phyloP scores from a whole-genome alignment of 2,888 invertebrate genomes.

The Yponomeuta plumbellus region DNA sequence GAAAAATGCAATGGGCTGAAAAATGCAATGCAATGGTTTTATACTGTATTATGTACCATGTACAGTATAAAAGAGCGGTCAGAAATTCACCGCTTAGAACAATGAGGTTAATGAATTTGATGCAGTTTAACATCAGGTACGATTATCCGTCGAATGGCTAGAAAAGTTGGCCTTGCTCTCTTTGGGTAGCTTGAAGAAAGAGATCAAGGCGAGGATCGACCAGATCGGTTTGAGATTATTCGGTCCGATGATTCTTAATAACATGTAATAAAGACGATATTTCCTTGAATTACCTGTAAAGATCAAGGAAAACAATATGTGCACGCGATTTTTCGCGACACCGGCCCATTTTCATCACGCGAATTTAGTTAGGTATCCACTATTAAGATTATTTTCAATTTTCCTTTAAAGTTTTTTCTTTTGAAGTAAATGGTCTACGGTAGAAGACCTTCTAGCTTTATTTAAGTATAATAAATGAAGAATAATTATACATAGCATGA shows the following conservation, averaged over 20 bases:
- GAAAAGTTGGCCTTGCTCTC: slow-evolving; percentile 44
- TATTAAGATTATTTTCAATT: no score
- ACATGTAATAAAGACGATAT: background rate
- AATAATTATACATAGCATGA: no score
- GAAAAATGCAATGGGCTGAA: no score
- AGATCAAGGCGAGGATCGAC: slow-evolving; percentile 48
- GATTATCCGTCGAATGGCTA: background rate
- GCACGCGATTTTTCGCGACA: slow-evolving; percentile 27
- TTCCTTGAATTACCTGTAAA: slow-evolving; percentile 18
- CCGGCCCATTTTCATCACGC: slow-evolving; percentile 37
- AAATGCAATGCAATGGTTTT: no score
- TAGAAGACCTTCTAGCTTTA: no score
- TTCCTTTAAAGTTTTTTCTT: no score
- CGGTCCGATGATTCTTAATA: background rate
- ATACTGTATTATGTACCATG: no score
- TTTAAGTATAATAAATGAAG: no score
- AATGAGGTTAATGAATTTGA: background rate
- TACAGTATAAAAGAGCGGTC: no score
- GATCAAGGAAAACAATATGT: slow-evolving; percentile 18
- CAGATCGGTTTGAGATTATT: background rate
- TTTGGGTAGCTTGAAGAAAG: slow-evolving; percentile 49
- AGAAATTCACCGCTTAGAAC: background rate
- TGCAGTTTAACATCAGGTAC: slow-evolving; percentile 32
- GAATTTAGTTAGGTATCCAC: background rate
- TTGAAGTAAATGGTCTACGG: no score